Evolutionary conservation across 1,140 invertebrate species (phyloP).

Genomic region (Pararge aegeria): DNA sequence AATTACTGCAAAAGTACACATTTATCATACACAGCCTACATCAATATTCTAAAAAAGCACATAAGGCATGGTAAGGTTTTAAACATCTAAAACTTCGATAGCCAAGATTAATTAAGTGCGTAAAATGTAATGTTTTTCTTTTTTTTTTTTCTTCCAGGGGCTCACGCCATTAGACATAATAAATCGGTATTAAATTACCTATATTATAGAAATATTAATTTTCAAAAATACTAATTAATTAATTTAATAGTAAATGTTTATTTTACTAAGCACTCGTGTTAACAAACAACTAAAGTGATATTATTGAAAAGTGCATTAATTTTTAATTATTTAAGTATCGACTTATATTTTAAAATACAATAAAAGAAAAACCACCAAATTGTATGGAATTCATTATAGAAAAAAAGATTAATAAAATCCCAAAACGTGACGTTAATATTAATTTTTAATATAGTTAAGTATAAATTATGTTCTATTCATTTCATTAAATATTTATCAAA

Average conservation of each 20-base stretch:
- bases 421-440: too few relatives aligned
- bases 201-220: neutral
- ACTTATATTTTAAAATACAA: neutral
- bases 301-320: neutral
- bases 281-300: conserved; percentile 1
- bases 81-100: neutral
- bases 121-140: conserved; percentile 23
- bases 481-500: too few relatives aligned
- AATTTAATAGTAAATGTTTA: neutral
- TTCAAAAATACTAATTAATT: neutral
- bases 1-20: too few relatives aligned
- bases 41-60: conserved; percentile 15
- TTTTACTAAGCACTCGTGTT: neutral
- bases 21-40: too few relatives aligned
- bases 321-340: neutral
- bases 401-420: neutral
- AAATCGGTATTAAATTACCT: neutral
- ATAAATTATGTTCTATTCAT: too few relatives aligned
- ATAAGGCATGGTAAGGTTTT: conserved; percentile 1
- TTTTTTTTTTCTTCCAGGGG: conserved; percentile 13
- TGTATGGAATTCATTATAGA: too few relatives aligned
- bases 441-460: too few relatives aligned
- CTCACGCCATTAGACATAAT: conserved; percentile 10
- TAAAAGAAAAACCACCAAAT: neutral
- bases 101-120: conserved; percentile 9